A percentile compares a stretch with the other conserved stretches of the same genome.
phyloP scores from a whole-genome alignment of 1,140 invertebrate species.

The Trichonephila clavata region DNA sequence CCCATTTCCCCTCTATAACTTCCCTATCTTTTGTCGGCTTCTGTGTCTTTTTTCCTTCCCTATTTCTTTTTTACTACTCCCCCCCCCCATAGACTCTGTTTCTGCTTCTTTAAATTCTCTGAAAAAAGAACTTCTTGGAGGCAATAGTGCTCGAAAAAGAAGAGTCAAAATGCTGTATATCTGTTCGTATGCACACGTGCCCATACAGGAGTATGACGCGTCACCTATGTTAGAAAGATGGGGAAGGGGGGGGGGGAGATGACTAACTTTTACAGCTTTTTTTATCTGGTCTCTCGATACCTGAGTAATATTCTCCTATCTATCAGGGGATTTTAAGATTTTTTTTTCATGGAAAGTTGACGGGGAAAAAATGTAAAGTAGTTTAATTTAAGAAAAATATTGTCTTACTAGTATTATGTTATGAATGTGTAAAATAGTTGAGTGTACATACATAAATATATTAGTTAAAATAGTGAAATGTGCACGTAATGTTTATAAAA shows the following conservation, averaged over 20 bases:
- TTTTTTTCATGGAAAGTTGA: no score
- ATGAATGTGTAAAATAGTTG: no score
- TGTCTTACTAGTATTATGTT: no score
- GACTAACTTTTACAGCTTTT: neutral
- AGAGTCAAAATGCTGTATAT: slow-evolving; percentile 51
- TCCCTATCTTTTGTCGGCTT: slow-evolving; percentile 72
- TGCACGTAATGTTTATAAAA: no score
- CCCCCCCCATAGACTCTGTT: slow-evolving; percentile 58
- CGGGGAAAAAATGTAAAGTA: no score
- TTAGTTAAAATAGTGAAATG: no score
- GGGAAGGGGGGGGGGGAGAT: neutral
- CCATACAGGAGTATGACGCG: slow-evolving; percentile 45
- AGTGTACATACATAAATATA: no score
- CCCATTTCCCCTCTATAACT: slow-evolving; percentile 64
- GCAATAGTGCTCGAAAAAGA: slow-evolving; percentile 23
- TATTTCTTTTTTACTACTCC: no score
- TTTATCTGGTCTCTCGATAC: neutral
- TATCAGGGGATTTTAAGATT: slow-evolving; percentile 15
- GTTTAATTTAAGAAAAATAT: no score
- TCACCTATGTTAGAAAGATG: neutral
- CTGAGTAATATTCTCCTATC: slow-evolving; percentile 30
- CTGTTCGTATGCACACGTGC: slow-evolving; percentile 22
- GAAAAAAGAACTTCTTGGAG: slow-evolving; percentile 42
- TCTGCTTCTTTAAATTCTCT: slow-evolving; percentile 69
- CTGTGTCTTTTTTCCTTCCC: slow-evolving; percentile 8